Evolutionary conservation across 2,797 vertebrate species (phyloP), one percentile per base, ranked within the genome.

Genomic region (Gymnodraco acuticeps): DNA sequence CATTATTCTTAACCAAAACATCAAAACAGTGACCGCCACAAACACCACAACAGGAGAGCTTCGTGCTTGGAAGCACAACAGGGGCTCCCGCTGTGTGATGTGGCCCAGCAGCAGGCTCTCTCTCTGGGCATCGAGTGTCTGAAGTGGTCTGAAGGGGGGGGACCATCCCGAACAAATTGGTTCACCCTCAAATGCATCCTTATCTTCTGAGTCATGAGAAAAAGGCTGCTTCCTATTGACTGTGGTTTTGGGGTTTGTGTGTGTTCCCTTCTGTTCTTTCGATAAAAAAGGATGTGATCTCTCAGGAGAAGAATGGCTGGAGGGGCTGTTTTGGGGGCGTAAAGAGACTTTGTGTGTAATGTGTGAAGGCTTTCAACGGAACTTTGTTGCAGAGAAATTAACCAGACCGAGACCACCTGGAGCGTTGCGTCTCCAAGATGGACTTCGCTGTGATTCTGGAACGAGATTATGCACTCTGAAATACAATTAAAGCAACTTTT

Each of bases 51-150:
- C 78, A 85, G 73, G 81, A 53, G 42, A 66, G 48, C 13, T 3
- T 73, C 13, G 56, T 54, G 77, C 70, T 65, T 19, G 64, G 73
- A 75, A 62, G 0, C 62, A 81, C 78, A 85, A 41, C 81, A 87
- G 77, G 85, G 81, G 72, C 83, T 68, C 1, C 9, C 6, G 60
- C 74, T 65, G 76, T 87, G 84, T 91, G 89, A 93, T 90, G 90
- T 92, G 90, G 89, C 82, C 83, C 65, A 46, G 82, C 66, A 77
- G 63, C 50, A 46, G 71, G 73, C 80, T 71, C 78, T 64, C 52
- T 73, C 52, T 42, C 72, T 72, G 75, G 85, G 72, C 73, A 9
- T 58, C 0, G 7, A 33, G 45, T 56, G 76, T 81, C 77, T 89
- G 88, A 82, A 84, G 86, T 87, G 84, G 86, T 88, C 81, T 77